Evolutionary conservation across 2,113 vertebrate genomes (phyloP).

Genomic region (Orientallactaga bullata): DNA sequence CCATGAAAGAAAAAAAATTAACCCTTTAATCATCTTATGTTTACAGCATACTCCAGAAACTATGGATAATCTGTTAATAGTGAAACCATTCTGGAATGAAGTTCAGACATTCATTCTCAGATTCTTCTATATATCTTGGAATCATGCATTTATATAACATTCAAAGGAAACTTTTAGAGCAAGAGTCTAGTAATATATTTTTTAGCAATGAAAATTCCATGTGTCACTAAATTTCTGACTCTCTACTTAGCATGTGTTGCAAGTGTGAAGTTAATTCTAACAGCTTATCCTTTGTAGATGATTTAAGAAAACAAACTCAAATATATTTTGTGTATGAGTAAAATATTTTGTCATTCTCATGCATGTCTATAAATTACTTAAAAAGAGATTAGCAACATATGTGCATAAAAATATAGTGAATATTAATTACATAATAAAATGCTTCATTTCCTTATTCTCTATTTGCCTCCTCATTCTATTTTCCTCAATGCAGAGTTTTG

Average conservation of each 20-base stretch:
- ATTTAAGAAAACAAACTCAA: background rate
- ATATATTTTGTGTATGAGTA: background rate
- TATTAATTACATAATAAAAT: background rate
- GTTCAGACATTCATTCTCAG: background rate
- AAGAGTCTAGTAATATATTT: background rate
- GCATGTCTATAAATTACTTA: background rate
- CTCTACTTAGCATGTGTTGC: background rate
- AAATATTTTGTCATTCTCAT: background rate
- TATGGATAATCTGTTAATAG: background rate
- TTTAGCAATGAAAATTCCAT: background rate
- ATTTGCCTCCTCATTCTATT: background rate
- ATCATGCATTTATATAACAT: background rate
- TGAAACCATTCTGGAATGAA: background rate
- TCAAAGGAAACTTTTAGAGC: background rate
- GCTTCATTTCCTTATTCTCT: background rate
- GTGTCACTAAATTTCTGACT: background rate
- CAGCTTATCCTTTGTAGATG: background rate
- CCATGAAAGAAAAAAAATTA: conserved; percentile 47
- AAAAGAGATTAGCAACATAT: background rate
- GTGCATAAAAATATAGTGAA: background rate
- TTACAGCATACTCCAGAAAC: background rate
- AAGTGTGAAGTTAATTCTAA: conserved; percentile 21
- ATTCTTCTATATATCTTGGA: background rate
- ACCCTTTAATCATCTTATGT: background rate
- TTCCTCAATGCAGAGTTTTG: background rate